Percentiles rank a stretch among this genome's conserved stretches.
Evolutionary conservation across 2,797 vertebrate species (phyloP).

Genomic region (Lithobates sylvaticus): DNA sequence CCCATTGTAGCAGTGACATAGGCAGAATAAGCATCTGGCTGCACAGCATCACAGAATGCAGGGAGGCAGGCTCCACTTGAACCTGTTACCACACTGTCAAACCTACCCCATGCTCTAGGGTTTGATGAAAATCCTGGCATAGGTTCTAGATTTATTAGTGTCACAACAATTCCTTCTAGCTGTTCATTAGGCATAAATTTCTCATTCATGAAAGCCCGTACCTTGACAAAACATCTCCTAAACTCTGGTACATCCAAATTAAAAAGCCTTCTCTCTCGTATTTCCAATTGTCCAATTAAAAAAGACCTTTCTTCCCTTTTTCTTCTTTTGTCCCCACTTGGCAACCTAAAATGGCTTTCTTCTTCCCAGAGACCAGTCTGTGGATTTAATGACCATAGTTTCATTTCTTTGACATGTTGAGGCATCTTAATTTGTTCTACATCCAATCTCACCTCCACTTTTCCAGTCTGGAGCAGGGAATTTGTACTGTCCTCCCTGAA

Average conservation of each 20-base stretch:
- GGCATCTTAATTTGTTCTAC: slow-evolving; percentile 88
- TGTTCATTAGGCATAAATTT: slow-evolving; percentile 90
- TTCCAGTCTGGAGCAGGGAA: slow-evolving; percentile 81
- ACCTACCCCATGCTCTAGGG: slow-evolving; percentile 95
- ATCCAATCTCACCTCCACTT: slow-evolving; percentile 86
- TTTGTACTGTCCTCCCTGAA: slow-evolving; percentile 84
- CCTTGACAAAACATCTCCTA: slow-evolving; percentile 95
- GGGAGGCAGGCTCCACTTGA: slow-evolving; percentile 93
- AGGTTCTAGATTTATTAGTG: slow-evolving; percentile 92
- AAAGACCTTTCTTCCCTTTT: slow-evolving; percentile 94
- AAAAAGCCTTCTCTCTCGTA: slow-evolving; percentile 93
- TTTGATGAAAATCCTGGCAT: slow-evolving; percentile 89
- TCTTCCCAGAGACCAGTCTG: slow-evolving; percentile 94
- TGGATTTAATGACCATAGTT: slow-evolving; percentile 93
- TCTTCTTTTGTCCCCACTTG: slow-evolving; percentile 71
- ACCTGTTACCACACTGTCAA: slow-evolving; percentile 94
- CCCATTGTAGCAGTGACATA: slow-evolving; percentile 91
- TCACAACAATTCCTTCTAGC: slow-evolving; percentile 91
- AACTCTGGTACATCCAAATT: slow-evolving; percentile 97
- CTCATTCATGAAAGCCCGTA: slow-evolving; percentile 93
- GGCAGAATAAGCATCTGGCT: slow-evolving; percentile 89
- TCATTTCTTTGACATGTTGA: slow-evolving; percentile 89
- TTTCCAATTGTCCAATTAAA: slow-evolving; percentile 93
- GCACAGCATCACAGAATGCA: slow-evolving; percentile 88
- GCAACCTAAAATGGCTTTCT: slow-evolving; percentile 80